Evolutionary conservation across 2,797 vertebrate genomes (phyloP).

Genomic region (Manis javanica): DNA sequence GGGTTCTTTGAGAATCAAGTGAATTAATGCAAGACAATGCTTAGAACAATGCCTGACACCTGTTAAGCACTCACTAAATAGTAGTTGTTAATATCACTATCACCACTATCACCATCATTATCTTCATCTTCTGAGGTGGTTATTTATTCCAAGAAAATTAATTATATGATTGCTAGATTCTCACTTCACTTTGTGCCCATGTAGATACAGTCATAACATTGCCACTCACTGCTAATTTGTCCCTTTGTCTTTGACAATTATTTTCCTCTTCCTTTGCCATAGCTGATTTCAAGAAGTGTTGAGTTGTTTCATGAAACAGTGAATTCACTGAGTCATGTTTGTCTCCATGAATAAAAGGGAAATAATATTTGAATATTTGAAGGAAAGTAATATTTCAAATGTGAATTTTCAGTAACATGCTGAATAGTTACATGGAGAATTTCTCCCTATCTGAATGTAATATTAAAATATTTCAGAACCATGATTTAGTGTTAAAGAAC

Average conservation of each 20-base stretch:
- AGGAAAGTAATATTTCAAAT: conserved; percentile 69
- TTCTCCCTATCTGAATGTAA: conserved; percentile 62
- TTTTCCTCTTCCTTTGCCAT: conserved; percentile 66
- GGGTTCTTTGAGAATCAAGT: conserved; percentile 3
- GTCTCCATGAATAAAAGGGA: conserved; percentile 74
- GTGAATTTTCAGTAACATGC: background rate
- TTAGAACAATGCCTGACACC: background rate
- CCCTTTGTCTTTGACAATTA: conserved; percentile 27
- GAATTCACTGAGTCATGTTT: conserved; percentile 72
- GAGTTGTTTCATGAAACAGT: conserved; percentile 53
- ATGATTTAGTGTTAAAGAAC: conserved; percentile 44
- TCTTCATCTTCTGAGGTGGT: background rate
- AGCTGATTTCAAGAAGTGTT: conserved; percentile 52
- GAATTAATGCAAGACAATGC: background rate
- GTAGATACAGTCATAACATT: background rate
- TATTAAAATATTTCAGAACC: conserved; percentile 61
- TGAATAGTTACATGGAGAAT: conserved; percentile 68
- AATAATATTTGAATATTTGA: conserved; percentile 55
- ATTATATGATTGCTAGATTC: background rate
- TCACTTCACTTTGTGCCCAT: background rate
- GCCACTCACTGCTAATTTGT: conserved; percentile 40
- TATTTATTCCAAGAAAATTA: background rate
- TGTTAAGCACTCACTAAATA: background rate
- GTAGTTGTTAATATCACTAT: background rate
- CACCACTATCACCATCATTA: background rate